Evolutionary conservation across 2,888 invertebrate species (phyloP), one percentile per base, ranked within the genome.

Genomic region (Yponomeuta evonymella): DNA sequence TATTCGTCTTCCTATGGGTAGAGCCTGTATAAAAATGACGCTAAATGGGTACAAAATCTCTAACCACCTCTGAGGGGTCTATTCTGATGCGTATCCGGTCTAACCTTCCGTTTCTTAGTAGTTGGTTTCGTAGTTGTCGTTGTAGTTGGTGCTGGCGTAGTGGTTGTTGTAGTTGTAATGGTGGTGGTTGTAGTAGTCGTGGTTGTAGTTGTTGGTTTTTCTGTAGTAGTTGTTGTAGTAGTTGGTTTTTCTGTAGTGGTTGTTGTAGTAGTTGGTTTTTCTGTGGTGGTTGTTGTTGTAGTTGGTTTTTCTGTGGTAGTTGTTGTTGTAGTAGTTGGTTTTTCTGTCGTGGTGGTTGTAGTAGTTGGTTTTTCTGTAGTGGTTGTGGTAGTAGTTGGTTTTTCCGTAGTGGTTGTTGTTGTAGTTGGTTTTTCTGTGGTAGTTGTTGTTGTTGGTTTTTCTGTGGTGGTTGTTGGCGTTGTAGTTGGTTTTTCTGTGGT

Each of bases 401-500:
- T 15, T 15, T 51, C 51, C 4, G 51, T 51, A 12, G 51, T 51
- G 3, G 51, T 51, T 4, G 51, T 58, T 15, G 51, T 58, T 2
- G 15, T 51, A 15, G 51, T 58, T 58, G 51, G 51, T 15, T 12
- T 4, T 58, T 58, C 51, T 15, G 51, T 51, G 2, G 51, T 51
- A 5, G 51, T 51, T 15, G 51, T 51, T 1, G 51, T 51, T 15
- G 51, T 51, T 51, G 15, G 15, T 15, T 51, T 15, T 15, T 51
- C 15, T 15, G 51, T 58, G 51, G 51, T 58, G 15, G 15, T 58
- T 58, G 51, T 66, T 1, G 72, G 29, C 5, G 73, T 71, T 2
- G 73, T 70, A 9, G 73, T 71, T 9, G 72, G 58, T 9, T 73
- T 43, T 3, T 67, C 67, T 15, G 74, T 70, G 9, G 73, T 70